These are phyloP conservation scores for Calycopis cecrops DNA, from an alignment of 1,140 invertebrate genomes.

Conservation along the genomic window DNA sequence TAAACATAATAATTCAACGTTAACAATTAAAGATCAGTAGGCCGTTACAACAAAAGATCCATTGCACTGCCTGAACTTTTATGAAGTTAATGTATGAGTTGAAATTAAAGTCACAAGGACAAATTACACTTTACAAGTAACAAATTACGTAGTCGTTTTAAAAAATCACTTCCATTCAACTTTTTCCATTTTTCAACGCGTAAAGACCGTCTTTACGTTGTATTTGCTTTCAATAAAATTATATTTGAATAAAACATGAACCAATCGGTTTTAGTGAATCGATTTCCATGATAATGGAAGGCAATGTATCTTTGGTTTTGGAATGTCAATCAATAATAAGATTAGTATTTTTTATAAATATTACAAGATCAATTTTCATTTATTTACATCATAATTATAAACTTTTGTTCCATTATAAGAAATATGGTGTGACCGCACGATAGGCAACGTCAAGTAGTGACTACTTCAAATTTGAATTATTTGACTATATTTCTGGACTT, in stretches of 20 bases:
- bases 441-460: too few relatives aligned
- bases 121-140: slow-evolving; percentile 23
- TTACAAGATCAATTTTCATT: too few relatives aligned
- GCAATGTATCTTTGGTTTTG: slow-evolving; percentile 6
- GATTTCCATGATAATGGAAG: slow-evolving; percentile 20
- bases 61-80: too few relatives aligned
- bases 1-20: too few relatives aligned
- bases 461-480: too few relatives aligned
- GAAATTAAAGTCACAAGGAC: slow-evolving; percentile 9
- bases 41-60: too few relatives aligned
- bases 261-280: slow-evolving; percentile 10
- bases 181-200: slow-evolving; percentile 14
- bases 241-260: slow-evolving; percentile 23
- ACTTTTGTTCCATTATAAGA: too few relatives aligned
- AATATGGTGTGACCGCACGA: too few relatives aligned
- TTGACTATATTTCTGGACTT: too few relatives aligned
- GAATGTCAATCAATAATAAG: neutral
- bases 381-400: too few relatives aligned
- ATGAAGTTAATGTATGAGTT: neutral
- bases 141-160: slow-evolving; percentile 19
- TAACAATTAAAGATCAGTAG: too few relatives aligned
- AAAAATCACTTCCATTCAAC: slow-evolving; percentile 20
- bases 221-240: slow-evolving; percentile 14
- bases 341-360: too few relatives aligned
- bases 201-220: slow-evolving; percentile 11